Base-by-base conservation (phyloP, 2,797 vertebrate species). In the Poeciliopsis presidionis region DNA sequence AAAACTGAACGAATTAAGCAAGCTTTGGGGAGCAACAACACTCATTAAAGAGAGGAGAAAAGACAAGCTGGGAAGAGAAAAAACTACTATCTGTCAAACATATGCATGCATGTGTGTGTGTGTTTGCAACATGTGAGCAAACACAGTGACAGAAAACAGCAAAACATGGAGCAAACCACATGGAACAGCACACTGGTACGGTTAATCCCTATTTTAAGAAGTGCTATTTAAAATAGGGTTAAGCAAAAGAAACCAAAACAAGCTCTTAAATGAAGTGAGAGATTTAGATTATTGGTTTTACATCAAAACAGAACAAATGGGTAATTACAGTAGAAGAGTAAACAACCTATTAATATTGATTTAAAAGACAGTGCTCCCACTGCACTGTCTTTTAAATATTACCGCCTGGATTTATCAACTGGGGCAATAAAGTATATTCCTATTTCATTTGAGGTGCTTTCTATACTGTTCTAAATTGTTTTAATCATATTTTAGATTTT, bases 1-100 rank as follows among this genome's bases (percentile, higher is more conserved):
- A 39, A 88, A 89, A 80, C 73, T 30, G 71, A 73, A 74, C 82
- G 86, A 89, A 91, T 92, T 81, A 90, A 89, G 85, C 69, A 46
- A 86, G 77, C 88, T 86, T 92, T 82, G 41, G 67, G 81, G 83
- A 86, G 87, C 85, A 89, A 77, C 78, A 59, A 46, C 47, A 74
- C 81, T 88, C 84, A 87, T 91, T 82, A 86, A 74, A 82, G 33
- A 80, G 76, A 79, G 36, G 41, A 84, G 73, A 81, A 49, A 74
- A 70, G 72, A 84, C 80, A 81, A 76, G 69, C 46, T 74, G 59
- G 7, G 43, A 70, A 72, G 72, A 77, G 72, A 63, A 41, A 69
- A 67, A 25, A 41, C 18, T 39, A 67, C 63, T 76, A 75, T 78
- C 81, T 87, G 85, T 86, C 75, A 92, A 82, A 89, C 84, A 85